phyloP scores from a whole-genome alignment of 2,797 vertebrate genomes.

The Manis crassicaudata region DNA sequence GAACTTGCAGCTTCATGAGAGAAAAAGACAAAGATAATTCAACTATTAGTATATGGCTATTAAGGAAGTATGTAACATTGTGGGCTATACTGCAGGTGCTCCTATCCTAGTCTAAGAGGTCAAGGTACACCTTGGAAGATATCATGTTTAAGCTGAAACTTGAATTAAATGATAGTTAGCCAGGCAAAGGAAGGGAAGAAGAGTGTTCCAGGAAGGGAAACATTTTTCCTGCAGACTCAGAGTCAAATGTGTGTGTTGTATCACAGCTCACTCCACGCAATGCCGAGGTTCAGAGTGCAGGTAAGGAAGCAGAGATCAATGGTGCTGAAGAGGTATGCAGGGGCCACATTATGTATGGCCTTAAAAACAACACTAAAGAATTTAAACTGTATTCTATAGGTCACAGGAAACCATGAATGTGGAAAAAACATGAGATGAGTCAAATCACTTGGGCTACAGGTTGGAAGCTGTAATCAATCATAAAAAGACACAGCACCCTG shows the following conservation, averaged over 20 bases:
- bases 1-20: neutral
- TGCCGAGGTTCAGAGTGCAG: neutral
- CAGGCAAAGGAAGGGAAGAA: neutral
- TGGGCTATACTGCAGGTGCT: neutral
- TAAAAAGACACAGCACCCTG: neutral
- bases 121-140: neutral
- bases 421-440: neutral
- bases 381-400: neutral
- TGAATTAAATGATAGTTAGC: neutral
- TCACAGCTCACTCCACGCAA: accelerated
- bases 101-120: neutral
- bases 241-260: neutral
- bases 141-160: neutral
- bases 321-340: neutral
- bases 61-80: neutral
- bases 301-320: neutral
- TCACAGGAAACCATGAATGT: neutral
- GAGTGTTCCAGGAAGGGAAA: neutral
- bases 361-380: neutral
- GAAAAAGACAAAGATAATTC: neutral
- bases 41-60: neutral
- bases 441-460: neutral
- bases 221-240: neutral
- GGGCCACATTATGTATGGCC: too few relatives aligned
- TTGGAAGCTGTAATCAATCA: neutral